Percentiles rank a stretch among this genome's conserved stretches.
These are phyloP conservation scores for Heterohyrax brucei DNA, from an alignment of 2,797 vertebrate genomes.

Conservation along the genomic window DNA sequence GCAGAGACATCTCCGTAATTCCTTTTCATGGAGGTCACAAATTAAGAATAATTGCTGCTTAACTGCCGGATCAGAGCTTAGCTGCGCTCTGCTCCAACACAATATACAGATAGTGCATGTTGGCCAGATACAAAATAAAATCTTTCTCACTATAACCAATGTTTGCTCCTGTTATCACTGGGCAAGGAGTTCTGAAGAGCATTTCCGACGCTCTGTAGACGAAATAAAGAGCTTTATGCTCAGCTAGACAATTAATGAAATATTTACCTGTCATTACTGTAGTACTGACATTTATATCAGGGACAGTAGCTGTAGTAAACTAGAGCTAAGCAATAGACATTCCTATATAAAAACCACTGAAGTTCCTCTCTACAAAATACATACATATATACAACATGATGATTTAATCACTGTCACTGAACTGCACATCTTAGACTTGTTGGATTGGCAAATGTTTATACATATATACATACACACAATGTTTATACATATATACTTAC, in stretches of 20 bases:
- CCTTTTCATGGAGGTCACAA: neutral
- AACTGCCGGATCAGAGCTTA: constrained; percentile 26
- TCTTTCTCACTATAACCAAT: constrained; percentile 63
- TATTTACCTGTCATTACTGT: constrained; percentile 6
- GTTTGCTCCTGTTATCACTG: constrained; percentile 22
- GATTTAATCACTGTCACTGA: neutral
- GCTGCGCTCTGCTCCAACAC: constrained; percentile 6
- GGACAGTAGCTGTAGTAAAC: neutral
- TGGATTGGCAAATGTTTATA: neutral
- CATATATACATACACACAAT: too few species aligned
- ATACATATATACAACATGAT: neutral
- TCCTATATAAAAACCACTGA: constrained; percentile 56
- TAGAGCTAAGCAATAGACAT: neutral
- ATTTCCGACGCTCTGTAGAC: constrained; percentile 50
- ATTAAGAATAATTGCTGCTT: constrained; percentile 18
- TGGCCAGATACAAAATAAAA: constrained; percentile 52
- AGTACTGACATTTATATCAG: neutral
- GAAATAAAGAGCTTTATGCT: constrained; percentile 32
- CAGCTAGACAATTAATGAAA: constrained; percentile 19
- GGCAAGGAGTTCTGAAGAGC: constrained; percentile 1
- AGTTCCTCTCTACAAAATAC: constrained; percentile 60
- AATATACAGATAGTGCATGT: constrained; percentile 44
- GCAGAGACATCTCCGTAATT: neutral
- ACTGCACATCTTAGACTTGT: neutral
- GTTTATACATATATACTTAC: too few species aligned